phyloP scores from a whole-genome alignment of 2,797 vertebrate genomes.

The Buceros bicornis region DNA sequence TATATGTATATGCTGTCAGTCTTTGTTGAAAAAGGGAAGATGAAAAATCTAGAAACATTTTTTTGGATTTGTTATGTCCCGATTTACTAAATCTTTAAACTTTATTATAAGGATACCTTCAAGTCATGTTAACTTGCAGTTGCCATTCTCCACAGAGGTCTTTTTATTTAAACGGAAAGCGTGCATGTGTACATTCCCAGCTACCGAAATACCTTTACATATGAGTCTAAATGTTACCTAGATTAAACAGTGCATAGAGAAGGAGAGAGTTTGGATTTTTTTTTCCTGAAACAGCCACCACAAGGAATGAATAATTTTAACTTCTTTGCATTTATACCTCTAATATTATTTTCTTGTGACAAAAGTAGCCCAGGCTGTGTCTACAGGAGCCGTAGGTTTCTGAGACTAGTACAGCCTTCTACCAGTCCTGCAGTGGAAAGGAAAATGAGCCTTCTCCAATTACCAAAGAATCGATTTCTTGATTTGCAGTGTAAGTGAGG shows the following conservation, averaged over 20 bases:
- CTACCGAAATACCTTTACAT: conserved; percentile 33
- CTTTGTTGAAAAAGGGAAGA: conserved; percentile 81
- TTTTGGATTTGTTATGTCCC: conserved; percentile 75
- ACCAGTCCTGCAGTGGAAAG: conserved; percentile 33
- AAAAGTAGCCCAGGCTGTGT: background rate
- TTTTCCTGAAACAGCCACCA: background rate
- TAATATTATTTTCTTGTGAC: background rate
- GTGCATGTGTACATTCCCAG: conserved; percentile 69
- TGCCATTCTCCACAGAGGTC: conserved; percentile 63
- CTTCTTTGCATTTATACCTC: conserved; percentile 9
- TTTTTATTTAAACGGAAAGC: conserved; percentile 76
- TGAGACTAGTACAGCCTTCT: background rate
- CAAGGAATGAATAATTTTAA: background rate
- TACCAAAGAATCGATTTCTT: conserved; percentile 82
- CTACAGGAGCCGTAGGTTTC: background rate
- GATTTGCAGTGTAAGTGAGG: conserved; percentile 57
- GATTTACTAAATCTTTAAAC: conserved; percentile 72
- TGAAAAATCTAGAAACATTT: conserved; percentile 73
- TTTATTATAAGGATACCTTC: conserved; percentile 71
- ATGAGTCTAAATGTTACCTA: conserved; percentile 42
- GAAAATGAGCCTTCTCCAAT: conserved; percentile 55
- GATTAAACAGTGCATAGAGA: conserved; percentile 39
- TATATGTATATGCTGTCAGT: conserved; percentile 78
- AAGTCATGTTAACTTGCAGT: conserved; percentile 64
- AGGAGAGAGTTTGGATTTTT: background rate